Conservation (phyloP, 2,797 vertebrate species). For the Sebastes cheni region DNA sequence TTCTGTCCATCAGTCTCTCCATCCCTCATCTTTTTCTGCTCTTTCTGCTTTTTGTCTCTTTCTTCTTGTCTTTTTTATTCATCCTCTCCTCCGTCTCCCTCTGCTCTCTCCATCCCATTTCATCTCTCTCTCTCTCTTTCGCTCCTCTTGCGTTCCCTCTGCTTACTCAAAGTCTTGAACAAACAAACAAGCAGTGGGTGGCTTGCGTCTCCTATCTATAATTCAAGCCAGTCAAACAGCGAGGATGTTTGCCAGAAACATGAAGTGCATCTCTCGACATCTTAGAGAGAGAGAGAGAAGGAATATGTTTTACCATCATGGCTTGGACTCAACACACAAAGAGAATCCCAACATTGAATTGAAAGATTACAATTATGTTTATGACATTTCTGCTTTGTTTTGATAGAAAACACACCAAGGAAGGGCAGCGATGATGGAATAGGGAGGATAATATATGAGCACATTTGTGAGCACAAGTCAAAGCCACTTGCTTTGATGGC, state of each 20-base stretch:
- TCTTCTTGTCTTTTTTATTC: not conserved
- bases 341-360: constrained; percentile 18
- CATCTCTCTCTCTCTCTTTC: constrained; percentile 16
- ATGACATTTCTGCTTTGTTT: constrained; percentile 32
- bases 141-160: constrained; percentile 36
- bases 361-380: constrained; percentile 39
- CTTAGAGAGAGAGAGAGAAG: not conserved
- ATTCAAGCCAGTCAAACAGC: constrained; percentile 73
- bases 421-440: not conserved
- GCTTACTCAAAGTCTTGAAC: constrained; percentile 63
- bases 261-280: constrained; percentile 48
- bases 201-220: constrained; percentile 69
- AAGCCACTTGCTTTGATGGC: not conserved
- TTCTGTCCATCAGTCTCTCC: not conserved
- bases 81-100: constrained; percentile 3
- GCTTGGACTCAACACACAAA: constrained; percentile 32
- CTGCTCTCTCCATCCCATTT: constrained; percentile 21
- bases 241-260: constrained; percentile 66
- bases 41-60: not conserved
- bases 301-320: constrained; percentile 37
- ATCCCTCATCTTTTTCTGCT: not conserved
- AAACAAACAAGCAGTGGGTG: constrained; percentile 77
- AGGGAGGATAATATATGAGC: constrained; percentile 3
- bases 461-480: not conserved
- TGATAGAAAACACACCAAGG: constrained; percentile 20